A percentile compares a stretch with the other conserved stretches of the same genome.
These are phyloP conservation scores for Glandiceps talaboti DNA, from an alignment of 53 echinoderm and acorn worm species.

Conservation along the genomic window DNA sequence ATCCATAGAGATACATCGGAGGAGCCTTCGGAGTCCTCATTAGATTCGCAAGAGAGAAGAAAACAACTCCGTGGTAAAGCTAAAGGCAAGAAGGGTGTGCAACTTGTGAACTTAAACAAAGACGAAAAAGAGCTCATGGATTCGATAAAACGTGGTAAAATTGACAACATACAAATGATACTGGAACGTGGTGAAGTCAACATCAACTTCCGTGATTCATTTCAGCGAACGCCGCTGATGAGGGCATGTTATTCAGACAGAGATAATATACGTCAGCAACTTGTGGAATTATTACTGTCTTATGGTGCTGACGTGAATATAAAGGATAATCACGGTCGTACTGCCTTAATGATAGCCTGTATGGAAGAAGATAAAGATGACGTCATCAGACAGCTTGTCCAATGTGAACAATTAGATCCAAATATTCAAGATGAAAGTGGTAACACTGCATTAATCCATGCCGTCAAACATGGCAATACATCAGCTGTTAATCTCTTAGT, in stretches of 20 bases:
- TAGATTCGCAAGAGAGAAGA: too few relatives aligned
- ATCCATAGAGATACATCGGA: not conserved
- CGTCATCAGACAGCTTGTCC: conserved; percentile 35
- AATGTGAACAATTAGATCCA: conserved; percentile 31
- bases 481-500: conserved; percentile 41
- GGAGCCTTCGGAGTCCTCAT: not conserved
- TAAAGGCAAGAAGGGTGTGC: not conserved
- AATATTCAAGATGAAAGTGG: conserved; percentile 76
- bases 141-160: conserved; percentile 62
- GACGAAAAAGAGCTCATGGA: conserved; percentile 60
- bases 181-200: conserved; percentile 47
- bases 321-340: conserved; percentile 63
- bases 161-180: conserved; percentile 27
- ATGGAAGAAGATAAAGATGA: conserved; percentile 43
- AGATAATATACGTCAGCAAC: conserved; percentile 15
- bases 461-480: conserved; percentile 63
- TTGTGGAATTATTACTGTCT: conserved; percentile 47
- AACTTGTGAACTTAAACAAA: conserved; percentile 6
- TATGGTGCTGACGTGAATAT: conserved; percentile 73
- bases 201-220: conserved; percentile 66
- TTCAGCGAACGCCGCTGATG: conserved; percentile 63
- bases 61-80: not conserved
- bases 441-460: conserved; percentile 77
- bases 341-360: conserved; percentile 64
- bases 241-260: conserved; percentile 39